A percentile compares a stretch with the other conserved stretches of the same genome.
Evolutionary conservation across 2,888 invertebrate species (phyloP).

Genomic region (Argyra leucocephala): DNA sequence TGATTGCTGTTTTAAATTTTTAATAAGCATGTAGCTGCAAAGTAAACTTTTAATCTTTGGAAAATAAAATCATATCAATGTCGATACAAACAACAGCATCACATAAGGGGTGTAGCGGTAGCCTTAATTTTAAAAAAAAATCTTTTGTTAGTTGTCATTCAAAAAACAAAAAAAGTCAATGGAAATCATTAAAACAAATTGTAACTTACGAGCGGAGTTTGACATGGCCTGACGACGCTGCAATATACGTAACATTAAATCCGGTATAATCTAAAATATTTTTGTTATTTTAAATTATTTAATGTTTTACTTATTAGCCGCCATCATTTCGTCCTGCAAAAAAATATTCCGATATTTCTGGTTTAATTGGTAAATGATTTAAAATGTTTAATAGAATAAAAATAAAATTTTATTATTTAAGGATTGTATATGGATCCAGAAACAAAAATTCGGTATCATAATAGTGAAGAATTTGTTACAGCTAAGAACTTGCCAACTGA

Average conservation of each 20-base stretch:
- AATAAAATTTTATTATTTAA: background rate
- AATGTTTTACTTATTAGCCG: constrained; percentile 56
- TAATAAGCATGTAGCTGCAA: too few relatives aligned
- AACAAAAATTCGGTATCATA: constrained; percentile 75
- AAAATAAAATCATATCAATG: too few relatives aligned
- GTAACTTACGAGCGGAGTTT: constrained; percentile 66
- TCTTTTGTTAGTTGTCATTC: background rate
- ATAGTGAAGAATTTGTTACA: constrained; percentile 78
- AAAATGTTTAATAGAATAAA: background rate
- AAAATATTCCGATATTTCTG: constrained; percentile 89
- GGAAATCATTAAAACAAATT: constrained; percentile 85
- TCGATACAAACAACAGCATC: too few relatives aligned
- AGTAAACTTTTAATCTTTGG: too few relatives aligned
- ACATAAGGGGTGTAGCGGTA: background rate
- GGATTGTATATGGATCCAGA: constrained; percentile 79
- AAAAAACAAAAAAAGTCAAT: constrained; percentile 61
- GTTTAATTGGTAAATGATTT: constrained; percentile 54
- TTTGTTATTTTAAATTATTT: constrained; percentile 44
- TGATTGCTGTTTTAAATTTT: too few relatives aligned
- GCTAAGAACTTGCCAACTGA: constrained; percentile 82
- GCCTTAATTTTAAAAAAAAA: background rate
- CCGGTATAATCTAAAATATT: background rate
- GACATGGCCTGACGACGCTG: constrained; percentile 66
- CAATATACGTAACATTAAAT: constrained; percentile 48
- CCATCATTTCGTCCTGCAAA: constrained; percentile 85